Percentiles rank a stretch among this genome's conserved stretches.
These are phyloP conservation scores for Cydia fagiglandana DNA, from an alignment of 1,140 invertebrate genomes.

Conservation along the genomic window DNA sequence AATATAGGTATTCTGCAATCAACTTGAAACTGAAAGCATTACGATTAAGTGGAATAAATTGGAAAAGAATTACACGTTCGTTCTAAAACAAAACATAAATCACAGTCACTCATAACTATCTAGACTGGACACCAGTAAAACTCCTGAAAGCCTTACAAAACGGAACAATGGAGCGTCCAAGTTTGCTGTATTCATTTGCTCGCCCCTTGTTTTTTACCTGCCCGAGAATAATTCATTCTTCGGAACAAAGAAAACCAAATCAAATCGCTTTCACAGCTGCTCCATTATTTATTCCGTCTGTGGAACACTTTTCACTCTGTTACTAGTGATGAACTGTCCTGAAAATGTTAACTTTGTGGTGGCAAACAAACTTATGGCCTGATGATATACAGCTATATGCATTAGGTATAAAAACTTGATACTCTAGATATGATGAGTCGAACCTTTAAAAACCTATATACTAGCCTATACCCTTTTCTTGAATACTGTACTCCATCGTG, in stretches of 20 bases:
- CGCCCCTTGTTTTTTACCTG: slow-evolving; percentile 30
- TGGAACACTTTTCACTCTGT: slow-evolving; percentile 22
- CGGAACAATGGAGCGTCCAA: slow-evolving; percentile 2
- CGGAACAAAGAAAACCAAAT: slow-evolving; percentile 49
- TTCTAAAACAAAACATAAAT: not conserved
- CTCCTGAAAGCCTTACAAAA: not conserved
- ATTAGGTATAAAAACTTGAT: not conserved
- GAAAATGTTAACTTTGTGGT: slow-evolving; percentile 38
- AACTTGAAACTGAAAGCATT: too few relatives aligned
- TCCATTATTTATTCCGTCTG: slow-evolving; percentile 49
- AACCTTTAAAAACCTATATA: too few relatives aligned
- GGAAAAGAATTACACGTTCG: too few relatives aligned
- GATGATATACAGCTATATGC: not conserved
- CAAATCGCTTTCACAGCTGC: slow-evolving; percentile 46
- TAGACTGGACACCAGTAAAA: not conserved
- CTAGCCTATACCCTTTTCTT: too few relatives aligned
- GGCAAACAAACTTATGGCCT: slow-evolving; percentile 45
- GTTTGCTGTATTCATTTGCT: slow-evolving; percentile 24
- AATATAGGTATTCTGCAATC: too few relatives aligned
- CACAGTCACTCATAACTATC: not conserved
- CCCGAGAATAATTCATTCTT: slow-evolving; percentile 27
- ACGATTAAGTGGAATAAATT: too few relatives aligned
- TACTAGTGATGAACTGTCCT: not conserved
- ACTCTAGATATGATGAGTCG: too few relatives aligned
- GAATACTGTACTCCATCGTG: too few relatives aligned